Conservation (phyloP, 2,797 vertebrate species). For the Pterois miles region DNA sequence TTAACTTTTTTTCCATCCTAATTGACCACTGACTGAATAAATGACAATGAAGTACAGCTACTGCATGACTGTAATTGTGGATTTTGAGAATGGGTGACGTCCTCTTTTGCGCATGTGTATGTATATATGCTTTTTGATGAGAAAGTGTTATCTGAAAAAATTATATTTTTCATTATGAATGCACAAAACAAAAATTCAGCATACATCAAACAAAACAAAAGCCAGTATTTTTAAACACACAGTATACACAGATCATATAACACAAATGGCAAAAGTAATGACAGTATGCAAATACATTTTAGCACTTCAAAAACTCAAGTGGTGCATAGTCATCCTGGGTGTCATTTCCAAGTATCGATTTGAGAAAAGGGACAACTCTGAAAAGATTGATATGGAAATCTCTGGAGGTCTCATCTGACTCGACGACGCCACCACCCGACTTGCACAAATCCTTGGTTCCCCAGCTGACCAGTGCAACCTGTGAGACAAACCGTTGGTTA, state of each 20-base stretch:
- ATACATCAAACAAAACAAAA: background rate
- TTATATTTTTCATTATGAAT: background rate
- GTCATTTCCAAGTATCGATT: slow-evolving; percentile 44
- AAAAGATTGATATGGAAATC: slow-evolving; percentile 80
- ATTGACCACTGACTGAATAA: background rate
- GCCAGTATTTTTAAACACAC: background rate
- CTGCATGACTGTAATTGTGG: background rate
- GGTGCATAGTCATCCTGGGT: slow-evolving; percentile 25
- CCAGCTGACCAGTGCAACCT: slow-evolving; percentile 78
- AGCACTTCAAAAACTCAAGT: slow-evolving; percentile 52
- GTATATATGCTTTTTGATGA: background rate
- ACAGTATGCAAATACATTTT: background rate
- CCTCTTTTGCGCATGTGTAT: background rate
- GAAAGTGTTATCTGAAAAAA: background rate
- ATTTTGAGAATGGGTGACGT: background rate
- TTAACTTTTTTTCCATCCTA: background rate
- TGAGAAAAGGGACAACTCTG: slow-evolving; percentile 65
- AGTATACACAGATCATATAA: background rate
- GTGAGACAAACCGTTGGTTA: background rate
- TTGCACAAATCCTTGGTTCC: slow-evolving; percentile 44
- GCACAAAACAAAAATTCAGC: too few relatives aligned
- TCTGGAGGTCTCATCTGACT: slow-evolving; percentile 56
- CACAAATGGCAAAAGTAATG: background rate
- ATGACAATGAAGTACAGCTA: background rate
- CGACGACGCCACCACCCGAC: fast-evolving